phyloP scores from a whole-genome alignment of 2,113 vertebrate genomes.

The Promerops cafer region DNA sequence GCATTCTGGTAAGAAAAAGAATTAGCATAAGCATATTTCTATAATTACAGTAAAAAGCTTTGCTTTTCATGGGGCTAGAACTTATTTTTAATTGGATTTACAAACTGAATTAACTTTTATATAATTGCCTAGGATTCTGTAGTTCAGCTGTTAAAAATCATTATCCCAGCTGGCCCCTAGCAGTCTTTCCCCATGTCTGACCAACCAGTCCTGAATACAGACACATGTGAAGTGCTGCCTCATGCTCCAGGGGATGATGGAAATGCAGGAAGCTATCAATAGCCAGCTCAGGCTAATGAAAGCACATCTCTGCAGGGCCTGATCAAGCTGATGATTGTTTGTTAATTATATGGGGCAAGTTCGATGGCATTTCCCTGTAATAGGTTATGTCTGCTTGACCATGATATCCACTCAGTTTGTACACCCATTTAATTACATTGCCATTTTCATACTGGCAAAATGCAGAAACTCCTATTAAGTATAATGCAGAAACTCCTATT shows the following conservation, averaged over 20 bases:
- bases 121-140: not conserved
- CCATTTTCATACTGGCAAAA: not conserved
- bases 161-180: not conserved
- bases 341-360: constrained; percentile 35
- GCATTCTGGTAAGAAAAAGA: not conserved
- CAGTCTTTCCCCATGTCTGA: not conserved
- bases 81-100: not conserved
- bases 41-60: not conserved
- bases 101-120: constrained; percentile 25
- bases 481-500: not conserved
- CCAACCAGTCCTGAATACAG: not conserved
- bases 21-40: not conserved
- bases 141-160: constrained; percentile 35
- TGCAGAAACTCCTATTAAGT: not conserved
- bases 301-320: constrained; percentile 12
- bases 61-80: not conserved
- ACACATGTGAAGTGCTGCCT: not conserved
- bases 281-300: constrained; percentile 24
- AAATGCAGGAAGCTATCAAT: constrained; percentile 14
- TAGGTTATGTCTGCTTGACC: constrained; percentile 14
- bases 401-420: not conserved
- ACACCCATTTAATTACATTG: not conserved
- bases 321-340: not conserved
- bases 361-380: constrained; percentile 4
- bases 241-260: not conserved